These are phyloP conservation scores for Perca flavescens DNA, from an alignment of 2,113 vertebrate genomes.

Conservation along the genomic window DNA sequence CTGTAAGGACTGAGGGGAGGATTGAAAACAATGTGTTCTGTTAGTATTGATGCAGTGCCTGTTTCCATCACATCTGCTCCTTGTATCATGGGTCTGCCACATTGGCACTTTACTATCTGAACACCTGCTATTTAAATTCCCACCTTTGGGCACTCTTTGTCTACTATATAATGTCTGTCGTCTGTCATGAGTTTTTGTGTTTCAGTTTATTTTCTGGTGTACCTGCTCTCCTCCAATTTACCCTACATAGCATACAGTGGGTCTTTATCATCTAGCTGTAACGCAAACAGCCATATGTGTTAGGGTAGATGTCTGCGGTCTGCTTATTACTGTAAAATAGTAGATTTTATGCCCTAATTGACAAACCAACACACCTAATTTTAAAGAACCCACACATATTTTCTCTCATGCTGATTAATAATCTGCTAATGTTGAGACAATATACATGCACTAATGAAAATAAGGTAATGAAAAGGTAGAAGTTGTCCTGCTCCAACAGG, in stretches of 20 bases:
- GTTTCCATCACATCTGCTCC: slow-evolving; percentile 1
- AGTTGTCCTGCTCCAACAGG: neutral
- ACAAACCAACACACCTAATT: neutral
- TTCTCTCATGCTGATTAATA: neutral
- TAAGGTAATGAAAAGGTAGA: neutral
- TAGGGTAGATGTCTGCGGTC: neutral
- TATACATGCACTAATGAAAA: neutral
- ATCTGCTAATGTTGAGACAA: neutral
- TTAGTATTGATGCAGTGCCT: neutral
- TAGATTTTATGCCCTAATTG: neutral
- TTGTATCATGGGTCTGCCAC: neutral
- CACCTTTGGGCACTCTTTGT: neutral
- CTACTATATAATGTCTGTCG: neutral
- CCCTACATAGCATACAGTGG: neutral
- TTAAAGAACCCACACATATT: neutral
- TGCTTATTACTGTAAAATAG: neutral
- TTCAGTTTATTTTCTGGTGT: neutral
- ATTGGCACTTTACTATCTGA: neutral
- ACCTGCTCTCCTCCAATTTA: neutral
- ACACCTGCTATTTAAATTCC: neutral
- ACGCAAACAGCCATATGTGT: neutral
- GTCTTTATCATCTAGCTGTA: neutral
- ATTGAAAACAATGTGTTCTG: slow-evolving; percentile 17
- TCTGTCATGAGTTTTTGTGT: neutral
- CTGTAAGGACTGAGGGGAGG: neutral